Percentiles rank a stretch among this genome's conserved stretches.
These are phyloP conservation scores for Pristiophorus japonicus DNA, from an alignment of 2,113 vertebrate species.

Conservation along the genomic window DNA sequence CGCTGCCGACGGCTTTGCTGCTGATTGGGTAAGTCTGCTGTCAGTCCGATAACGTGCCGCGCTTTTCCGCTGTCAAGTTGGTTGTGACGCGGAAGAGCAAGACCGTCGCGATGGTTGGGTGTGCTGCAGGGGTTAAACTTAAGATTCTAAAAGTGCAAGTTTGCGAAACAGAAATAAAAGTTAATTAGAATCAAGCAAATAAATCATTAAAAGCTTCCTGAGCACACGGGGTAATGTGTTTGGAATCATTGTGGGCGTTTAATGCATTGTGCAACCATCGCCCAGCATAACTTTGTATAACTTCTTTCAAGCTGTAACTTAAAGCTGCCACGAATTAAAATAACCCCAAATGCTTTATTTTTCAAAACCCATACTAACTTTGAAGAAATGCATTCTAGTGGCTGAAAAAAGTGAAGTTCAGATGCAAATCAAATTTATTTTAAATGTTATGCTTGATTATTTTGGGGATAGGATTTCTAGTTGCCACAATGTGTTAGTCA, in stretches of 20 bases:
- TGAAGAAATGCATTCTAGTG: not conserved
- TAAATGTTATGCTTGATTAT: not conserved
- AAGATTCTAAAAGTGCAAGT: not conserved
- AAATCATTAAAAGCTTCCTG: not conserved
- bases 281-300: not conserved
- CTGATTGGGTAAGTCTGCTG: not conserved
- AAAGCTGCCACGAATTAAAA: not conserved
- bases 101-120: not conserved
- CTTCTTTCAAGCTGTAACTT: not conserved
- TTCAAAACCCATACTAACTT: not conserved
- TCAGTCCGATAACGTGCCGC: not conserved
- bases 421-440: not conserved
- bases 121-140: not conserved
- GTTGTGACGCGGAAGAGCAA: constrained; percentile 8
- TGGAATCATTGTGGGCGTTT: not conserved
- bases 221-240: not conserved
- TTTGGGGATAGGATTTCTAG: not conserved
- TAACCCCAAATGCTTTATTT: not conserved
- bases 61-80: not conserved
- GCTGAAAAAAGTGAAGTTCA: not conserved
- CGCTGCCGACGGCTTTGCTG: not conserved
- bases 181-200: not conserved
- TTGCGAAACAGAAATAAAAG: not conserved
- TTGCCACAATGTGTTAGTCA: not conserved
- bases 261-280: no score